Conservation (phyloP, 2,888 invertebrate species). For the Globia sparganii region DNA sequence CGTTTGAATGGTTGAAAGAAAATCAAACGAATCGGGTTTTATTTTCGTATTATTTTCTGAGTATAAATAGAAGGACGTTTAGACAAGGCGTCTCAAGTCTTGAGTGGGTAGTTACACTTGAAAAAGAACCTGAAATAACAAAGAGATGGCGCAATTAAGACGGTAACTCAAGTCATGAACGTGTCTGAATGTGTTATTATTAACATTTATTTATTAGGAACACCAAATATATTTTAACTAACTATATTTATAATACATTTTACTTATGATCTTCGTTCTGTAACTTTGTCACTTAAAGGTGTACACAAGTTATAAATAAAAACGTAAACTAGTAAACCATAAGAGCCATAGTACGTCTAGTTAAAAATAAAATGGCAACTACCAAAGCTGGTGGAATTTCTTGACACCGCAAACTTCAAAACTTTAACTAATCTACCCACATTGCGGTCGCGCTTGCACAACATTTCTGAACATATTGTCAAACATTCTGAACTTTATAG, state of each 20-base stretch:
- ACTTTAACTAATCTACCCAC: background rate
- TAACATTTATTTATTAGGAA: no score
- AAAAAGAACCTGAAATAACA: background rate
- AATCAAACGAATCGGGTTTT: background rate
- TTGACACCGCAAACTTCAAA: background rate
- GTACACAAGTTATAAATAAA: background rate
- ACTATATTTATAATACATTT: no score
- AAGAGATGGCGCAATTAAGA: background rate
- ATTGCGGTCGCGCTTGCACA: background rate
- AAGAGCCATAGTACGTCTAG: background rate
- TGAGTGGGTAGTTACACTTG: background rate
- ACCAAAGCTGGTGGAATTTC: background rate
- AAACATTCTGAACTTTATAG: conserved; percentile 22
- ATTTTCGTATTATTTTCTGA: background rate
- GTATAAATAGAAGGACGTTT: background rate
- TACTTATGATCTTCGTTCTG: no score
- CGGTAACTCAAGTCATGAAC: no score
- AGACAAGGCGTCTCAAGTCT: background rate
- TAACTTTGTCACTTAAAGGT: no score
- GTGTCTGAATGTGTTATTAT: no score
- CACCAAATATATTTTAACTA: no score
- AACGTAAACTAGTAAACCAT: background rate
- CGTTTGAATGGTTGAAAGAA: background rate
- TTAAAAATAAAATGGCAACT: background rate
- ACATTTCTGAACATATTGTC: conserved; percentile 5